Base-by-base conservation (phyloP, 2,888 invertebrate genomes). In the Drosophila histrio region DNA sequence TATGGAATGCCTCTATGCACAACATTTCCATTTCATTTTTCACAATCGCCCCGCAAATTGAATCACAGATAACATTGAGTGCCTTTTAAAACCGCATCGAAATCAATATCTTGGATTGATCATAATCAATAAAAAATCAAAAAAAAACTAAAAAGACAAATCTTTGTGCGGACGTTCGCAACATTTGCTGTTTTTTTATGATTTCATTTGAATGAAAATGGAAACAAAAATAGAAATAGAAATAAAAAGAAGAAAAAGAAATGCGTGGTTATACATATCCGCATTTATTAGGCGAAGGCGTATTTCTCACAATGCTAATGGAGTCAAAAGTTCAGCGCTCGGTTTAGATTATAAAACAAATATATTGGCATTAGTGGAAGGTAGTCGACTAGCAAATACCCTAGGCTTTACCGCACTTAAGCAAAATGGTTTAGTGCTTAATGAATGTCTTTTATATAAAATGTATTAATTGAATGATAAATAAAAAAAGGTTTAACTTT, bases 41-140 rank as follows among this genome's bases (percentile, higher is more conserved):
- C 81, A 74, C 74, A 87, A 81, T 77, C 77, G 7, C 11, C n/a
- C 47, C 41, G 46, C 56, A 64, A 84, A 73, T 77, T 52, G 68
- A 72, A 61, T 68, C 77, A 77, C 11, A 43, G 67, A 46, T 62
- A 63, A 49, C 34, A 58, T 70, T 81, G 85, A 84, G 69, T 75
- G 75, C 57, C 81, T 69, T 60, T 87, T 68, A 72, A 87, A 77
- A 69, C 72, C 79, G 62, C 76, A 79, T 76, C 77, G 76, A 76
- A 79, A 60, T 79, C 79, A 79, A 79, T 77, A 79, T 71, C 67
- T 74, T 73, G 63, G 64, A 58, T 83, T 84, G 84, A 74, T 73
- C 74, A 62, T 64, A 62, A 65, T 76, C 57, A 53, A 60, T 44
- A 22, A 36, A 21, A 19, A 52, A 28, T 24, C 11, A 32, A 11